Conservation (phyloP, 2,113 vertebrate genomes). For the Archilochus colubris region DNA sequence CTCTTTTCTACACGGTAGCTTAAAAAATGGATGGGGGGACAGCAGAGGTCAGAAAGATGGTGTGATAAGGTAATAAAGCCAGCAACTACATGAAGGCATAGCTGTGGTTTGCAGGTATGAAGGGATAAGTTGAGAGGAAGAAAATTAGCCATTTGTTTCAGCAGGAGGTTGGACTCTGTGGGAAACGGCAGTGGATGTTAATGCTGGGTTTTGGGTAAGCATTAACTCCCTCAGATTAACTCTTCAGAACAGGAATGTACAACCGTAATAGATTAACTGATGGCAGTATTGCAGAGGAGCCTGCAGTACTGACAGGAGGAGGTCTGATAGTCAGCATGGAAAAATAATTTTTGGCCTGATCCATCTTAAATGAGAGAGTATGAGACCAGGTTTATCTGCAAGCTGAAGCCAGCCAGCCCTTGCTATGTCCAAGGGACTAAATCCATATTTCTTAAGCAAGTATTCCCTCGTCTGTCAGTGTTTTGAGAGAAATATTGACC, state of each 20-base stretch:
- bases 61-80: neutral
- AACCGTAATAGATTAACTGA: conserved; percentile 17
- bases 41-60: neutral
- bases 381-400: neutral
- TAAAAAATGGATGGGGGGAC: neutral
- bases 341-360: conserved; percentile 17
- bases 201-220: neutral
- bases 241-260: neutral
- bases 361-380: neutral
- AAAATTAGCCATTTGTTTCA: neutral
- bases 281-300: conserved; percentile 2
- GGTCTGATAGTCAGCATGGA: neutral
- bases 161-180: neutral
- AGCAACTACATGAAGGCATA: neutral
- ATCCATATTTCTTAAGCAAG: neutral
- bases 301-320: conserved; percentile 7
- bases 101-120: neutral
- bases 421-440: neutral
- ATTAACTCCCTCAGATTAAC: neutral
- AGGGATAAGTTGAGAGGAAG: neutral
- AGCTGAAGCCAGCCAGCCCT: neutral
- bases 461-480: neutral
- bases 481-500: neutral
- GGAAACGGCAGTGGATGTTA: neutral
- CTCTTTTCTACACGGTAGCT: neutral